Evolutionary conservation across 2,797 vertebrate genomes (phyloP).

Genomic region (Moxostoma hubbsi): DNA sequence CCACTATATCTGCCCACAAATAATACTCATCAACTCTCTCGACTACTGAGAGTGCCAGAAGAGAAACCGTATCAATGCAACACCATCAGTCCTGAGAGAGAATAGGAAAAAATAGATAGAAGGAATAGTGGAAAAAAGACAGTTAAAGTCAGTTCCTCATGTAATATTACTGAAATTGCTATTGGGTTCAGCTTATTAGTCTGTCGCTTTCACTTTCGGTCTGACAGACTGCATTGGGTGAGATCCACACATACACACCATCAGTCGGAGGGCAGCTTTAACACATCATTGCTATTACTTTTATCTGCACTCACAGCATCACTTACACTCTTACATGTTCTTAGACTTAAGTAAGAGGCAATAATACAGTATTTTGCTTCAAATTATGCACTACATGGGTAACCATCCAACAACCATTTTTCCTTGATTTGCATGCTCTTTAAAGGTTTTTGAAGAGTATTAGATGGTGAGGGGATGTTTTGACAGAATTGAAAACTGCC

Average conservation of each 20-base stretch:
- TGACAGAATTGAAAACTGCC: too few species aligned
- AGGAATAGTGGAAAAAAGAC: constrained; percentile 11
- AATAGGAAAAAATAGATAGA: too few species aligned
- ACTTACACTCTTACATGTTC: too few species aligned
- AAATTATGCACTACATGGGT: too few species aligned
- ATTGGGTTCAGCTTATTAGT: constrained; percentile 60
- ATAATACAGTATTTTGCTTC: too few species aligned
- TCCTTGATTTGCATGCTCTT: too few species aligned
- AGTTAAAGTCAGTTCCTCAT: constrained; percentile 50
- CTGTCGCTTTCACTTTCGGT: constrained; percentile 55
- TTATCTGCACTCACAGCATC: not conserved
- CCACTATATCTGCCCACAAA: not conserved
- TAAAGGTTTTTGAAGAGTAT: too few species aligned
- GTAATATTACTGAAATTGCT: constrained; percentile 58
- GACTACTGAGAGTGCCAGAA: not conserved
- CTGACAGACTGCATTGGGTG: constrained; percentile 41
- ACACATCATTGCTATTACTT: constrained; percentile 32
- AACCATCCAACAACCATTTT: too few species aligned
- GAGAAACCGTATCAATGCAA: too few species aligned
- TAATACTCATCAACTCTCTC: constrained; percentile 3
- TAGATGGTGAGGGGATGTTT: too few species aligned
- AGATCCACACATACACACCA: not conserved
- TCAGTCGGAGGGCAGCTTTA: not conserved
- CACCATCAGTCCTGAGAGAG: not conserved
- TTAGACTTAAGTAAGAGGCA: too few species aligned